Evolutionary conservation across 2,888 invertebrate genomes (phyloP).

Genomic region (Apoda limacodes): DNA sequence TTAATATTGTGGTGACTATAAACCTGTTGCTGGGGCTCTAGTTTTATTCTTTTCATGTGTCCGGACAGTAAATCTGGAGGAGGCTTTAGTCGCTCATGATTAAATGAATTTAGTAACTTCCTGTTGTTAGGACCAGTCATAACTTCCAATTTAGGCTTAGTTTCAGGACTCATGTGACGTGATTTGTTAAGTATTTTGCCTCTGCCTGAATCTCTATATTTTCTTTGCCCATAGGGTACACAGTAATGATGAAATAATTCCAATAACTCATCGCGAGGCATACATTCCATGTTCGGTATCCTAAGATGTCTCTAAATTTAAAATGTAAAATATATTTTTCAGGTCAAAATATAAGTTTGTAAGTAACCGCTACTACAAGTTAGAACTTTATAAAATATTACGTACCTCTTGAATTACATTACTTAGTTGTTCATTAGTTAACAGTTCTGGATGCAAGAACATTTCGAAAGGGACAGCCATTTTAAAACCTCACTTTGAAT

Average conservation of each 20-base stretch:
- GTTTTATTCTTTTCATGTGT: constrained; percentile 50
- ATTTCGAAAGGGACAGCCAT: constrained; percentile 52
- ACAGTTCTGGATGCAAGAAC: constrained; percentile 56
- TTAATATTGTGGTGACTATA: constrained; percentile 29
- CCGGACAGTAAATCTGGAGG: constrained; percentile 46
- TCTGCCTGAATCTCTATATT: constrained; percentile 48
- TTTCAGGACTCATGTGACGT: constrained; percentile 37
- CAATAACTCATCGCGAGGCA: constrained; percentile 46
- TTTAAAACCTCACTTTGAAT: too few relatives aligned
- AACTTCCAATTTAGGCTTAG: constrained; percentile 24
- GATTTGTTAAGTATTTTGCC: constrained; percentile 46
- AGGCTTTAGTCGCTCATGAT: constrained; percentile 38
- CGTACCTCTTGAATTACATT: constrained; percentile 49
- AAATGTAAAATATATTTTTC: constrained; percentile 6
- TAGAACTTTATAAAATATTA: constrained; percentile 2
- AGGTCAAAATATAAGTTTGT: constrained; percentile 9
- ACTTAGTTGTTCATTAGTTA: constrained; percentile 48
- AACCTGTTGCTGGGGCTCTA: constrained; percentile 29
- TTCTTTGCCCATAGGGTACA: constrained; percentile 57
- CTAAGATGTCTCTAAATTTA: constrained; percentile 47
- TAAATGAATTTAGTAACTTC: constrained; percentile 22
- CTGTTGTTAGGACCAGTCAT: constrained; percentile 20
- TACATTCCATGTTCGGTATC: constrained; percentile 33
- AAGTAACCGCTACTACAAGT: constrained; percentile 11
- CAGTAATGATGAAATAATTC: constrained; percentile 55